Conservation (phyloP, 2,888 invertebrate genomes). For the Tuberolachnus salignus region DNA sequence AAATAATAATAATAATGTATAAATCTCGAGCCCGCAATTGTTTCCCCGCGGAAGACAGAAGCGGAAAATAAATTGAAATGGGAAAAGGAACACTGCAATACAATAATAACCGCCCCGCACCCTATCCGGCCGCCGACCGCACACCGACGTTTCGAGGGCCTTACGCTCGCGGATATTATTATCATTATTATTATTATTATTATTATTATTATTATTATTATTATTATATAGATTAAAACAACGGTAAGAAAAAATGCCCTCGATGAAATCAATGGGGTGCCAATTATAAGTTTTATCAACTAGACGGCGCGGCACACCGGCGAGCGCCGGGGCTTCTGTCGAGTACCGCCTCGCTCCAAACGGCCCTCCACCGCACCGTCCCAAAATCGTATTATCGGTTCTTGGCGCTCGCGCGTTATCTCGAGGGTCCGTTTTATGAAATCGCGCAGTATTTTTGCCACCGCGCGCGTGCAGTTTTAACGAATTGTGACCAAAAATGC, state of each 20-base stretch:
- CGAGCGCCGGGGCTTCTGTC: constrained; percentile 17
- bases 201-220: constrained; percentile 5
- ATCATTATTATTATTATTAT: background rate
- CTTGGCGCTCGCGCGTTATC: background rate
- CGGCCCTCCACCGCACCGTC: background rate
- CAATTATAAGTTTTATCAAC: constrained; percentile 55
- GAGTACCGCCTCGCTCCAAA: constrained; percentile 5
- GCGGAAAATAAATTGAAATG: constrained; percentile 45
- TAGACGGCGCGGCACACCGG: background rate
- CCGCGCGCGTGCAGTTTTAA: background rate
- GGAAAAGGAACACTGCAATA: background rate
- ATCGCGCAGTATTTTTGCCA: background rate
- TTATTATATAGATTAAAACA: constrained; percentile 36
- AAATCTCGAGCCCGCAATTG: constrained; percentile 44
- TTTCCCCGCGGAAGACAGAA: constrained; percentile 17
- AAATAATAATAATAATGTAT: constrained; percentile 28
- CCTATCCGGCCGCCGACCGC: background rate
- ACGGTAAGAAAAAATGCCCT: constrained; percentile 25
- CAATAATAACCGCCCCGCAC: background rate
- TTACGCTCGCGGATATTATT: background rate
- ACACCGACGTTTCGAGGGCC: background rate
- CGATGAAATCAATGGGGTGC: constrained; percentile 51
- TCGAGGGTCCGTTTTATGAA: constrained; percentile 26
- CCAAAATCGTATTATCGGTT: constrained; percentile 1
- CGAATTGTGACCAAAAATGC: background rate